These are phyloP conservation scores for Alosa sapidissima DNA, from an alignment of 2,797 vertebrate species.

Conservation along the genomic window DNA sequence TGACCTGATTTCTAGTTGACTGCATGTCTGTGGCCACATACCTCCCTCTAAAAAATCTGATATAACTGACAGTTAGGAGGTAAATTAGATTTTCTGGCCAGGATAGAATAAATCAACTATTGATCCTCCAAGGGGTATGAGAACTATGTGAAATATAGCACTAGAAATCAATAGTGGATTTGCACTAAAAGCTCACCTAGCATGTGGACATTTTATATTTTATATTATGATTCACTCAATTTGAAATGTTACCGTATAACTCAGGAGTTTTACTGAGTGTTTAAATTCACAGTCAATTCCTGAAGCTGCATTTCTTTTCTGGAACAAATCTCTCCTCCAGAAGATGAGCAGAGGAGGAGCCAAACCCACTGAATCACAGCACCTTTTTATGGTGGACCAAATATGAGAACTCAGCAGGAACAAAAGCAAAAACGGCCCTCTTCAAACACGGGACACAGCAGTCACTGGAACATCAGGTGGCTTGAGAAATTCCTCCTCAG, in stretches of 20 bases:
- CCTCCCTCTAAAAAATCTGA: conserved; percentile 2
- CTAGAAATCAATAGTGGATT: conserved; percentile 8
- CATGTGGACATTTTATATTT: conserved; percentile 1
- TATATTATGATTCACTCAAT: conserved; percentile 4
- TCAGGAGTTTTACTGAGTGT: background rate
- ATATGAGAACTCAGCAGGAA: background rate
- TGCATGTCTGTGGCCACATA: background rate
- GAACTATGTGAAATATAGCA: background rate
- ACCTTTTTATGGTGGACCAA: background rate
- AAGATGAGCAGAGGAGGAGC: background rate
- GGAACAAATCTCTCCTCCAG: background rate
- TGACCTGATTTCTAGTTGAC: background rate
- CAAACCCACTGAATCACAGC: background rate
- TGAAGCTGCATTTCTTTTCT: conserved; percentile 1
- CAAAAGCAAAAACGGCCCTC: background rate
- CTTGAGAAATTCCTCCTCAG: background rate
- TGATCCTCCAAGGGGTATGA: background rate
- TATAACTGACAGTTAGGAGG: conserved; percentile 9
- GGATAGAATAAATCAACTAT: background rate
- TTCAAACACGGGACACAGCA: background rate
- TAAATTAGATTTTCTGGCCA: conserved; percentile 7
- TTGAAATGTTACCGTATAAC: background rate
- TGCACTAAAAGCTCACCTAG: conserved; percentile 10
- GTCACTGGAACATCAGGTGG: background rate
- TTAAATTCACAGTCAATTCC: background rate